Conservation (phyloP, 1,140 invertebrate genomes). For the Trichomalopsis sarcophagae region DNA sequence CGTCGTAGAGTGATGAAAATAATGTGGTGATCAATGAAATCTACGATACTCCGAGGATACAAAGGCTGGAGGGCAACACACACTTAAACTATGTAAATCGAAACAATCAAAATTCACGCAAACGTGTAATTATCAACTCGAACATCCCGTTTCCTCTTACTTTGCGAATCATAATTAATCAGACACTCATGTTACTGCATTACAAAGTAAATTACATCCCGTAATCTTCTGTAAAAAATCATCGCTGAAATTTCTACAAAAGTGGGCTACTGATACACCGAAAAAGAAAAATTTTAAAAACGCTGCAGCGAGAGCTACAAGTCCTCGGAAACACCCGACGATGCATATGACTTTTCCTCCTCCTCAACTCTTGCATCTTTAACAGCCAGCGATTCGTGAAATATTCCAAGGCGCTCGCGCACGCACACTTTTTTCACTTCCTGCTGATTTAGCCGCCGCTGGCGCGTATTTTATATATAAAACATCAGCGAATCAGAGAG, state of each 20-base stretch:
- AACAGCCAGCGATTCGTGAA: constrained; percentile 52
- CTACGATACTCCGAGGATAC: no score
- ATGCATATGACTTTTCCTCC: background rate
- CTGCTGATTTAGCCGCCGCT: constrained; percentile 61
- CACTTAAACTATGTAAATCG: background rate
- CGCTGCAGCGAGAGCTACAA: background rate
- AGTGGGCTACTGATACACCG: no score
- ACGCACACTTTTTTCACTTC: constrained; percentile 58
- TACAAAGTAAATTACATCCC: no score
- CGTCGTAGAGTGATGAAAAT: no score
- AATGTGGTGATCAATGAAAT: no score
- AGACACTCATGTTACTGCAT: no score
- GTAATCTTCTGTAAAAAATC: background rate
- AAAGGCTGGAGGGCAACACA: no score
- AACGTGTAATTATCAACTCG: background rate
- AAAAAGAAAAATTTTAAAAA: background rate
- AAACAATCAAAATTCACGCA: background rate
- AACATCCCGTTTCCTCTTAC: no score
- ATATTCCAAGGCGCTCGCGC: constrained; percentile 62
- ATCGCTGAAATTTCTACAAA: no score
- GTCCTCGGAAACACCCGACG: background rate
- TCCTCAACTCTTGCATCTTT: constrained; percentile 23
- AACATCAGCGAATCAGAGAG: no score
- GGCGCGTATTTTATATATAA: no score
- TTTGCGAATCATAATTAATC: background rate